These are phyloP conservation scores for Drosophila ogumai DNA, from an alignment of 1,140 invertebrate species.

Conservation along the genomic window DNA sequence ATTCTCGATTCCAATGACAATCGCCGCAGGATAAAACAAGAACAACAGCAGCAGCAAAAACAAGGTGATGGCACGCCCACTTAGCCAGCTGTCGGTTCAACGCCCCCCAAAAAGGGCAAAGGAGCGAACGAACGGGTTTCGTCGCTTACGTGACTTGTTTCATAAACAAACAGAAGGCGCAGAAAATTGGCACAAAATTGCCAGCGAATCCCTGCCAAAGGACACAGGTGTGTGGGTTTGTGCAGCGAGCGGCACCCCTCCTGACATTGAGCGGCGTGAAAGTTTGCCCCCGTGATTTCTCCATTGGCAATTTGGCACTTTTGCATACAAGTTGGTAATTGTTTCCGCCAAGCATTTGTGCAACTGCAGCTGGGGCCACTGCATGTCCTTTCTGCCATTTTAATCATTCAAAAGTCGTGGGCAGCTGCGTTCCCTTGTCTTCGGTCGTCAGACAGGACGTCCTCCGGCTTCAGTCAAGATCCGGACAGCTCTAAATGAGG, in stretches of 20 bases:
- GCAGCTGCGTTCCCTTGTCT: conserved; percentile 51
- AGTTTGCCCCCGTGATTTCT: conserved; percentile 28
- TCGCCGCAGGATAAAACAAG: conserved; percentile 43
- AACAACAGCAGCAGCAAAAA: conserved; percentile 27
- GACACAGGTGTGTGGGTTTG: conserved; percentile 9
- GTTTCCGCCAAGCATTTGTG: conserved; percentile 69
- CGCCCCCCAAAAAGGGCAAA: conserved; percentile 61
- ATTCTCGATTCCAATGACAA: conserved; percentile 80
- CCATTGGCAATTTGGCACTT: conserved; percentile 68
- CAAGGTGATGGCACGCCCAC: conserved; percentile 73
- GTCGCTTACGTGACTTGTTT: conserved; percentile 79
- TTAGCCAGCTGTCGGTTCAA: conserved; percentile 68
- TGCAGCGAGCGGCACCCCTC: neutral
- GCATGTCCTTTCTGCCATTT: conserved; percentile 36
- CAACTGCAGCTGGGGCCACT: conserved; percentile 45
- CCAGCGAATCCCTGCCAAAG: conserved; percentile 58
- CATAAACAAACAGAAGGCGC: conserved; percentile 80
- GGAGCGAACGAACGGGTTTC: conserved; percentile 39
- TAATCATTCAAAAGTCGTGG: conserved; percentile 75
- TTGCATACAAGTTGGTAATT: conserved; percentile 81
- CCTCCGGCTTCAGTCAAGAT: conserved; percentile 48
- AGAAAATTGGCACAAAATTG: conserved; percentile 75
- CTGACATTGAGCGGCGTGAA: conserved; percentile 65
- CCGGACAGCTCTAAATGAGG: conserved; percentile 66
- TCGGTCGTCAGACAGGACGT: conserved; percentile 20